Evolutionary conservation across 1,140 invertebrate species (phyloP).

Genomic region (Drosophila kanapiae): DNA sequence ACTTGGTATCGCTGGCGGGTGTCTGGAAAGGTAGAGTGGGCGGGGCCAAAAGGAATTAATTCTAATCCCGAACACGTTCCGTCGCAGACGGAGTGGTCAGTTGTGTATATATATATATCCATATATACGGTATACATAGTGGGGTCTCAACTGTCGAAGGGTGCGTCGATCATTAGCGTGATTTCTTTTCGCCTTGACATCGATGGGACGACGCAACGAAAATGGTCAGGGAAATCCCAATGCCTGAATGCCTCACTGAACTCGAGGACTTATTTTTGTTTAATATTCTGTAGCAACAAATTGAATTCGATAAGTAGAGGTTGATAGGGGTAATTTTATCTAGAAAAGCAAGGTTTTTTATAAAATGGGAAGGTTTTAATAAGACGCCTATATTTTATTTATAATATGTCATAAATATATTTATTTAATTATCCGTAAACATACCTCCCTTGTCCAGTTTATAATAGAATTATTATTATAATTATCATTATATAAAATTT

Average conservation of each 20-base stretch:
- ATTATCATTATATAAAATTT: too few species aligned
- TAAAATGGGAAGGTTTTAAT: too few species aligned
- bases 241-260: slow-evolving; percentile 11
- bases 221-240: slow-evolving; percentile 6
- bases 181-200: slow-evolving; percentile 59
- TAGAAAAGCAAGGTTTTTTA: neutral
- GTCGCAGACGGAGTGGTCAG: slow-evolving; percentile 45
- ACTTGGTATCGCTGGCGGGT: slow-evolving; percentile 38
- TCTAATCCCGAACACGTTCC: slow-evolving; percentile 77
- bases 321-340: neutral
- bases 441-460: too few species aligned
- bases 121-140: neutral
- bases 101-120: neutral
- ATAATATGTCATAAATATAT: too few species aligned
- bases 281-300: neutral
- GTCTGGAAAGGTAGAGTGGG: slow-evolving; percentile 30
- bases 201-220: slow-evolving; percentile 4
- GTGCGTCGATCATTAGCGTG: slow-evolving; percentile 67
- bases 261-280: neutral
- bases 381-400: too few species aligned
- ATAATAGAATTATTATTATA: too few species aligned
- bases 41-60: slow-evolving; percentile 59
- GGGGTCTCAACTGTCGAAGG: slow-evolving; percentile 29
- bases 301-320: neutral
- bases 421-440: too few species aligned